Evolutionary conservation across 2,888 invertebrate species (phyloP).

Genomic region (Sinhomidia bicolor): DNA sequence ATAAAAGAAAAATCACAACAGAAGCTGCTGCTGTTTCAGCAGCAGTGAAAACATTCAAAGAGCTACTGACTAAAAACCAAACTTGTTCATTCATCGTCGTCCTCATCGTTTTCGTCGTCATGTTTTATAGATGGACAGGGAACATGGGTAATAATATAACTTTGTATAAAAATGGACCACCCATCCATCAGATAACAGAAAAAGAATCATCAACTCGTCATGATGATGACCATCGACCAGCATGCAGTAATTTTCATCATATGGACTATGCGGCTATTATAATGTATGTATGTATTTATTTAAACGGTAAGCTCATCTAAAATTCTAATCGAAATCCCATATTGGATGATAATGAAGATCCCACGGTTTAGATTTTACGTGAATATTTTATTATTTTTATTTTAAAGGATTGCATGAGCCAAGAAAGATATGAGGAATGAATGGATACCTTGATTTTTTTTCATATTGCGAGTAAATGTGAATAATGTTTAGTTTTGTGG

Average conservation of each 20-base stretch:
- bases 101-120: too few species aligned
- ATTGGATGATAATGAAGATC: conserved; percentile 55
- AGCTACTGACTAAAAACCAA: conserved; percentile 7
- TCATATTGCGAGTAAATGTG: neutral
- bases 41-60: neutral
- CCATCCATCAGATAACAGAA: conserved; percentile 67
- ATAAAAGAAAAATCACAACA: neutral
- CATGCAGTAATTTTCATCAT: neutral
- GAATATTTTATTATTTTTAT: neutral
- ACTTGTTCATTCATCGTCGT: conserved; percentile 30
- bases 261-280: too few species aligned
- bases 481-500: too few species aligned
- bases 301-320: conserved; percentile 53
- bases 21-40: neutral
- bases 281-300: too few species aligned
- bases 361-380: conserved; percentile 60
- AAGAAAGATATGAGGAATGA: conserved; percentile 9
- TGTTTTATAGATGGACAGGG: conserved; percentile 17
- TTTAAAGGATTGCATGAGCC: too few species aligned
- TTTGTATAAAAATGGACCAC: conserved; percentile 68
- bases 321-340: conserved; percentile 60
- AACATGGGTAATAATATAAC: neutral
- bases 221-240: neutral
- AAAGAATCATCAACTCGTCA: conserved; percentile 28
- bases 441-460: neutral